Base-by-base conservation (phyloP, 1,140 invertebrate species). In the Nymphalis io region DNA sequence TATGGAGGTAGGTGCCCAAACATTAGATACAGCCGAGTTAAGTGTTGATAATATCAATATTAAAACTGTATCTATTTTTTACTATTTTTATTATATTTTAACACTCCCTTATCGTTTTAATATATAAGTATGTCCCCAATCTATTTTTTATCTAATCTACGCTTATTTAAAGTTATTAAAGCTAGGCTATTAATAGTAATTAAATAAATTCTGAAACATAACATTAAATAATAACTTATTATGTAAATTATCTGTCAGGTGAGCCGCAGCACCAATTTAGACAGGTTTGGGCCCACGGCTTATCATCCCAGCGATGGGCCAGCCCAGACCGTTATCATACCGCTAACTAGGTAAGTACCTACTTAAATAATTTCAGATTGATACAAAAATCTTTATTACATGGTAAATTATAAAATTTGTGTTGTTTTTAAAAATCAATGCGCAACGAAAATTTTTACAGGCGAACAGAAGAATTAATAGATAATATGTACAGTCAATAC, bases 271-370 rank as follows among this genome's bases (percentile, higher is more conserved):
- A 92, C 92, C 46, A 91, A 90, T n/a, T 81, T 94, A 6, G 94
- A 95, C 71, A 86, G 93, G 48, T 95, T 95, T 82, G 92, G 93
- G 11, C 93, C 93, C 44, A 94, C 94, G 72, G 90, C 93, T 1
- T 95, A 95, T 76, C 93, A 94, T 61, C 94, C 94, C 0, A 73
- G 82, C 12, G 79, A 85, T 38, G 89, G 92, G 42, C 68, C 80
- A 1, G 70, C 84, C 0, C 92, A 93, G 69, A 92, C 92, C 18
- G 92, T 94, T 18, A 94, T 94, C 21, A 93, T 94, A 73, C 93
- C 93, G 4, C 74, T 93, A 13, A 93, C 93, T n/a, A 91, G 92
- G 87, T 87, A 88, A 73, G 12, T 57, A 63, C 51, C 11, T 21
- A 46, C 15, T 55, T 61, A 44, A n/a, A 38, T 16, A 16, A 46